Conservation (phyloP, 2,113 vertebrate species). For the Bos indicus region DNA sequence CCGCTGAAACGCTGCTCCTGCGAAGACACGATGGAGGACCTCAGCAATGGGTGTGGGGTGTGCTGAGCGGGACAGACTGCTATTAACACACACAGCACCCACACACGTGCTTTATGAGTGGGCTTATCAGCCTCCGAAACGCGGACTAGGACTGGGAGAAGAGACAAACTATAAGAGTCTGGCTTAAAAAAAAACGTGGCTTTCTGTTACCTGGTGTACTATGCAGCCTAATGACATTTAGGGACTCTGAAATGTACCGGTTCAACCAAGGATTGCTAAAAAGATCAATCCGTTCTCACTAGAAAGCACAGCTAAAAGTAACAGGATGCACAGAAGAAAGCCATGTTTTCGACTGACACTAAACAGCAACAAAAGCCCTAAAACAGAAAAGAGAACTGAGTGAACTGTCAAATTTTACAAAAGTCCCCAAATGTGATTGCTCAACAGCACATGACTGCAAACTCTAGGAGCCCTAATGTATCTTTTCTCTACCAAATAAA, state of each 20-base stretch:
- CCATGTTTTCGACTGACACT: neutral
- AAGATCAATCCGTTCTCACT: constrained; percentile 26
- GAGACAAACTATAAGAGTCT: neutral
- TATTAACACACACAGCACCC: neutral
- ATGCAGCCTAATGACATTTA: constrained; percentile 18
- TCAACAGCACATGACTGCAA: constrained; percentile 42
- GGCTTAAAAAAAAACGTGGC: neutral
- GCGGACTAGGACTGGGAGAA: neutral
- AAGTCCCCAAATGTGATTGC: constrained; percentile 34
- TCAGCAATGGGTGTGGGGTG: neutral
- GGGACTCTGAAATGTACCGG: neutral
- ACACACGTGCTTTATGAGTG: neutral
- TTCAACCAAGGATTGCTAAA: constrained; percentile 35
- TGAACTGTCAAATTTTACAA: neutral
- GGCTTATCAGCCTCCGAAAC: neutral
- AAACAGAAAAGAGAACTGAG: constrained; percentile 6
- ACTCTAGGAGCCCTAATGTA: neutral
- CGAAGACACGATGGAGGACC: neutral
- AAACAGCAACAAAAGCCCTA: neutral
- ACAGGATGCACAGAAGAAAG: neutral
- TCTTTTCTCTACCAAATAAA: constrained; percentile 37
- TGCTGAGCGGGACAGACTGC: neutral
- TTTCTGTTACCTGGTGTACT: constrained; percentile 18
- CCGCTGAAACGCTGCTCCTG: neutral
- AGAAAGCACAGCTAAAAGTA: constrained; percentile 31